Base-by-base conservation (phyloP, 1,140 invertebrate genomes). In the Drosophila bocki region DNA sequence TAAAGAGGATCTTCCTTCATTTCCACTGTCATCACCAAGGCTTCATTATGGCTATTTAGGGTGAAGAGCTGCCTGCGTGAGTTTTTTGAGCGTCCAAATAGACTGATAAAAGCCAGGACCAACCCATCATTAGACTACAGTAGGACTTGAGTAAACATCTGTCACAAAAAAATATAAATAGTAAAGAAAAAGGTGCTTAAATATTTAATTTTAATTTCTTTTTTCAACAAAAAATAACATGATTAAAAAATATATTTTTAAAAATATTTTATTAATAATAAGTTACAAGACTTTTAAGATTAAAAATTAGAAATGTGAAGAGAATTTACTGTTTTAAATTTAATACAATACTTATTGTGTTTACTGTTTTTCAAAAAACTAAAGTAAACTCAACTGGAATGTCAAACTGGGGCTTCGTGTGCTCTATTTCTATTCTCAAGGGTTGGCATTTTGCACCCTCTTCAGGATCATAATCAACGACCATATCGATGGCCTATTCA, bases 371-470 rank as follows among this genome's bases (percentile, higher is more conserved):
- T 13, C 2, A 6, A 22, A 61, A 44, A n/a, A 29, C 26, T 32
- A 17, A 44, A 5, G 15, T 35, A 17, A 17, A 42, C 37, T 53
- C 67, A 59, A 74, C 44, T 62, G 79, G 71, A 60, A 42, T 37
- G 22, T 9, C 41, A 32, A 29, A n/a, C 45, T 70, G 48, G 37
- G 48, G 11, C 45, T 47, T 53, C 7, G 22, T 75, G 60, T 75
- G 60, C 61, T 71, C 61, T 79, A 79, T 19, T 72, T 77, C 61
- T 62, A 48, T 54, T 56, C 45, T 44, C 56, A 75, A 69, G 81
- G 84, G 84, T 83, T 84, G 80, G 45, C 53, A 11, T 47, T 47
- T 78, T 59, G 69, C 85, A 88, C 85, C 85, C 85, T 90, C 81
- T 75, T 80, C 76, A 70, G 61, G 72, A 53, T 68, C 76, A 67